Percentiles rank a stretch among this genome's conserved stretches.
These are phyloP conservation scores for Thaumatotibia leucotreta DNA, from an alignment of 1,140 invertebrate species.

Conservation along the genomic window DNA sequence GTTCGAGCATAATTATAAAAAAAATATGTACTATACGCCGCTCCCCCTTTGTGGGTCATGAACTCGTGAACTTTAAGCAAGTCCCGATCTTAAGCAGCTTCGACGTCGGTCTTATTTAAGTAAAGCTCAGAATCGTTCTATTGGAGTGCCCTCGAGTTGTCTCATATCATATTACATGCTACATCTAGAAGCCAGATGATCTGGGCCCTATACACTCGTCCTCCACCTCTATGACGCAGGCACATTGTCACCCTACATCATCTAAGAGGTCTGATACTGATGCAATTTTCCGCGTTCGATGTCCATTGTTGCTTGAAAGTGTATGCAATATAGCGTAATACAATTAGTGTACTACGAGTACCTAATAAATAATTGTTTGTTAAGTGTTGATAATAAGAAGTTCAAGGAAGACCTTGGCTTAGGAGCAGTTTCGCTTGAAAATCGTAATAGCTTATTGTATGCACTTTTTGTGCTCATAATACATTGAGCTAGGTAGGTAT, in stretches of 20 bases:
- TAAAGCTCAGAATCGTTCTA: no score
- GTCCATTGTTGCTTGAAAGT: slow-evolving; percentile 3
- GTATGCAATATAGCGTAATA: neutral
- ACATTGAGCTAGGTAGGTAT: neutral
- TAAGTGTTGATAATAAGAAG: neutral
- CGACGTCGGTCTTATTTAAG: no score
- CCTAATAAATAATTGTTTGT: neutral
- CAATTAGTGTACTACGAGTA: neutral
- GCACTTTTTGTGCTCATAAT: neutral
- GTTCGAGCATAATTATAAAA: no score
- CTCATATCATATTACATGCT: neutral
- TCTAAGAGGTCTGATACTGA: slow-evolving; percentile 14
- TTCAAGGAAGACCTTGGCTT: neutral
- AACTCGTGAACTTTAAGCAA: no score
- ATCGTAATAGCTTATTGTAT: neutral
- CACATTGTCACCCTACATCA: slow-evolving; percentile 39
- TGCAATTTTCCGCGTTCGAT: slow-evolving; percentile 6
- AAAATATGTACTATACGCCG: no score
- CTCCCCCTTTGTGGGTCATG: no score
- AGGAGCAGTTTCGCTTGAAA: neutral
- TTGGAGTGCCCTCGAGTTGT: neutral
- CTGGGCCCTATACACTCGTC: slow-evolving; percentile 27
- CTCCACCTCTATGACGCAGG: slow-evolving; percentile 59
- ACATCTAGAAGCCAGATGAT: neutral
- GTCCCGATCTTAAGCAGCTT: no score